Percentiles rank a stretch among this genome's conserved stretches.
Evolutionary conservation across 2,113 vertebrate genomes (phyloP).

Genomic region (Paramisgurnus dabryanus): DNA sequence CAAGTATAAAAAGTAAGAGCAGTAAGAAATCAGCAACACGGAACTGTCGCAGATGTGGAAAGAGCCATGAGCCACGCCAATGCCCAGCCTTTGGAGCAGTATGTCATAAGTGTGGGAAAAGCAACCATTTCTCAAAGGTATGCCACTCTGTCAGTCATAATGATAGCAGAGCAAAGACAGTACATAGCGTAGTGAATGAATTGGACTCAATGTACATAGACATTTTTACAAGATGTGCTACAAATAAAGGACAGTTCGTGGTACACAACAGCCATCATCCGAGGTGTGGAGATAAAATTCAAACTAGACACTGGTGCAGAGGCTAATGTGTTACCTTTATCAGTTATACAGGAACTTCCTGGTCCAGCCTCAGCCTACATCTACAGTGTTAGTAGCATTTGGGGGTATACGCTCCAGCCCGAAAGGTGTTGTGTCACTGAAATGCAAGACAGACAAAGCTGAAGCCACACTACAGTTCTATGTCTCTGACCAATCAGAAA

Average conservation of each 20-base stretch:
- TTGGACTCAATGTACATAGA: conserved; percentile 30
- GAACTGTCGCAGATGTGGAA: conserved; percentile 26
- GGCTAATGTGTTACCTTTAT: conserved; percentile 30
- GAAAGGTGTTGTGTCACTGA: not conserved
- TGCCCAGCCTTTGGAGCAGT: conserved; percentile 30
- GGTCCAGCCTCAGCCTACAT: not conserved
- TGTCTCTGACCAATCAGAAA: not conserved
- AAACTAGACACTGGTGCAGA: conserved; percentile 46
- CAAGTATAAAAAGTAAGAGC: not conserved
- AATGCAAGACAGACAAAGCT: not conserved
- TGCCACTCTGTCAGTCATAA: not conserved
- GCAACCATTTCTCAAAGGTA: conserved; percentile 34
- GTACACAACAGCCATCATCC: not conserved
- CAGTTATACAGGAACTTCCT: not conserved
- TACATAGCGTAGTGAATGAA: conserved; percentile 35
- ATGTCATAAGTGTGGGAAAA: conserved; percentile 35
- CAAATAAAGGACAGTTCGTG: not conserved
- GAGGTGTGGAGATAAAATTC: not conserved
- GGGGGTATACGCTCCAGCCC: not conserved
- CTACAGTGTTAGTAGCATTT: conserved; percentile 10
- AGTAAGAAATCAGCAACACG: not conserved
- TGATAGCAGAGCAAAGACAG: not conserved
- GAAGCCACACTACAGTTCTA: not conserved
- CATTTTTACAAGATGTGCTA: not conserved
- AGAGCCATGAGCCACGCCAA: conserved; percentile 25